Base-by-base conservation (phyloP, 2,113 vertebrate genomes). In the Oncorhynchus nerka region DNA sequence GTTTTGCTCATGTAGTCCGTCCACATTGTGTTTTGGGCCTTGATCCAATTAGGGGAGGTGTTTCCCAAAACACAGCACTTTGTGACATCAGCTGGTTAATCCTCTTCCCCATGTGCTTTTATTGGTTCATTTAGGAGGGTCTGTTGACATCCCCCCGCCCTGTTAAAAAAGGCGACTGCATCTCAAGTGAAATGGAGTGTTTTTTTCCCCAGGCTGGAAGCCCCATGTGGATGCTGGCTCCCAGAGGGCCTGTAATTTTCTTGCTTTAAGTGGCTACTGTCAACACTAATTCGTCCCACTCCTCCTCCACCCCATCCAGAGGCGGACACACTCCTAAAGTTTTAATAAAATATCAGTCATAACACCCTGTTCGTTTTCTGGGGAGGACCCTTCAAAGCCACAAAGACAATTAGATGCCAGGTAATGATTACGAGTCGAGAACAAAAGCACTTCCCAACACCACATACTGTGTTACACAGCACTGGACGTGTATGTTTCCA, bases 241-340 rank as follows among this genome's bases (percentile, higher is more conserved):
- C 94, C 94, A 86, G 90, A 88, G 92, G 94, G 92, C 87, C 92
- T 88, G 92, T 93, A 92, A 93, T 94, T 94, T 94, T 94, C 92
- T 90, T 89, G 91, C 90, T 94, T 94, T 94, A 95, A 94, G 92
- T 93, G 90, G 93, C 93, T 91, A 92, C 92, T 94, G 94, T 94
- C 93, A 94, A 93, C 92, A 93, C 93, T 95, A 94, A 95, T 94
- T 94, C 94, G 93, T 94, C 92, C 91, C 90, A 87, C 89, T 92
- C 89, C 90, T 91, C 90, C 91, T 85, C 86, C 86, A 13, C 89
- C 91, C 88, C 89, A 81, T 85, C 86, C 74, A 77, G 90, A 84
- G 86, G 87, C 90, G 89, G 86, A 89, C 83, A 79, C 88, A 91
- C 90, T 90, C 88, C 87, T 89, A 93, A 94, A 94, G 92, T 93